Evolutionary conservation across 1,140 invertebrate species (phyloP), one percentile per base, ranked within the genome.

Genomic region (Aphaenogaster rudis): DNA sequence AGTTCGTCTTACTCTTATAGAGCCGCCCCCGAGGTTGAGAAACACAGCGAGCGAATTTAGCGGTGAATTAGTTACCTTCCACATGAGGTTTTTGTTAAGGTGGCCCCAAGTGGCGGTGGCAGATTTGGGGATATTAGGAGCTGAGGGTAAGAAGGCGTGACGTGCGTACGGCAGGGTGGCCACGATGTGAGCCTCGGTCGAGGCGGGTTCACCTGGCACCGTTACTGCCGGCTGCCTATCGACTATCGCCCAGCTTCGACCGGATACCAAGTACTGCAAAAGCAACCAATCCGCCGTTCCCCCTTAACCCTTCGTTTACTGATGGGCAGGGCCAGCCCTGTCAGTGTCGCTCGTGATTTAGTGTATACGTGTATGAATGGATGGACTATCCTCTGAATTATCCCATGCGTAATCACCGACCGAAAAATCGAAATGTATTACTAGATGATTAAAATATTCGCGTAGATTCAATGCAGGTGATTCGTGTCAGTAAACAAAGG

Each of bases 71-170:
- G 96, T 96, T 96, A 97, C 96, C 96, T 97, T 97, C 96, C 96
- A 96, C 93, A 96, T 96, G 95, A 96, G 96, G 95, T 96, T 96
- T 96, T 96, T 97, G 95, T 96, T 96, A 95, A 96, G 96, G 93
- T 96, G 96, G 93, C 96, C 96, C 96, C 96, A 97, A 94, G 96
- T 96, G 93, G 96, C 95, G 84, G 94, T 96, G 93, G 96, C 96
- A 94, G 96, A 96, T 96, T 97, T 96, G 93, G 96, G 96, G 93
- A 96, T 96, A 95, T 96, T 96, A 94, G 96, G 94, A 95, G 96
- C 96, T 94, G 96, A 94, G 93, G 95, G 94, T 93, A 96, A 96
- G 94, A 96, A 96, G 94, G 96, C 95, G 94, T 96, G 96, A 94
- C 96, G 95, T 93, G 96, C 95, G 94, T 96, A 96, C 91, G 96